Conservation (phyloP, 2,797 vertebrate species). For the Lagorchestes hirsutus region DNA sequence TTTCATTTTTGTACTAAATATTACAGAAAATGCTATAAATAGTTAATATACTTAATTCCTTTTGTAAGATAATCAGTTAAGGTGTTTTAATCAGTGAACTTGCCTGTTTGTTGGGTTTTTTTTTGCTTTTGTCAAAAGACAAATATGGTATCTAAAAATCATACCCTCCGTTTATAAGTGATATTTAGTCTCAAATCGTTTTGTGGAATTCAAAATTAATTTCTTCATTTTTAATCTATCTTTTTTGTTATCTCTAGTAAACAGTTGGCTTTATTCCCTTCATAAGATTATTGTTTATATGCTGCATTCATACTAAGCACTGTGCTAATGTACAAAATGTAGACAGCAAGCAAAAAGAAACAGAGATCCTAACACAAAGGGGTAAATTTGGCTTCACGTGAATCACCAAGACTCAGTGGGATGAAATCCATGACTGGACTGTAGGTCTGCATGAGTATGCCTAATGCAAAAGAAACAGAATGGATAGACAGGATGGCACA, state of each 20-base stretch:
- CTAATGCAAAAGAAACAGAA: neutral
- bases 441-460: neutral
- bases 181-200: neutral
- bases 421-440: neutral
- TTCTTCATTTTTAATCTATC: neutral
- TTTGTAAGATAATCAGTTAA: neutral
- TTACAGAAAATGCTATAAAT: conserved; percentile 14
- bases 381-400: neutral
- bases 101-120: neutral
- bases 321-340: neutral
- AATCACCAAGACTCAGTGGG: neutral
- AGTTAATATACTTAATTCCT: neutral
- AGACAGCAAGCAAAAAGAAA: neutral
- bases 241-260: neutral
- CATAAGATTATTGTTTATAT: neutral
- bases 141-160: neutral
- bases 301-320: neutral
- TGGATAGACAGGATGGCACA: neutral
- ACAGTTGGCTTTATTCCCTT: neutral
- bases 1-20: neutral
- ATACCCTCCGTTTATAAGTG: neutral
- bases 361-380: neutral
- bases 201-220: neutral
- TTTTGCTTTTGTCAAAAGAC: neutral
- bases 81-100: conserved; percentile 8